Base-by-base conservation (phyloP, 1,140 invertebrate genomes). In the Macrobrachium nipponense region DNA sequence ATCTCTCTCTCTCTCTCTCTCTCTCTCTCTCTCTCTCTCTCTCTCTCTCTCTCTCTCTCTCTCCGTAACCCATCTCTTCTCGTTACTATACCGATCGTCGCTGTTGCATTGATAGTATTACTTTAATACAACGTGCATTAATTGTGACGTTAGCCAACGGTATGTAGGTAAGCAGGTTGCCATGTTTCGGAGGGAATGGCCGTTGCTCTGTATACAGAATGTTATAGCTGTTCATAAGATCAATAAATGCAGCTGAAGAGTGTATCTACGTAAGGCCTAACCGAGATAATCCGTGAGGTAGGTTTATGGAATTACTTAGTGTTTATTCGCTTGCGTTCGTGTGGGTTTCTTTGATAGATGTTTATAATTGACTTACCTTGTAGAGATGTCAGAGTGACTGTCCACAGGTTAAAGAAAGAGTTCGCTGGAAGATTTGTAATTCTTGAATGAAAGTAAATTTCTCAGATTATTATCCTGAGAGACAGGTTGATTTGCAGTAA, bases 1-100 rank as follows among this genome's bases (percentile, higher is more conserved):
- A n/a, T 36, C 66, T 68, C 66, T n/a, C 66, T 68, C 66, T n/a
- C 66, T 68, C 66, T 68, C 66, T 68, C 64, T 68, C 64, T 68
- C 64, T 68, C 64, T 68, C 64, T 68, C 64, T 68, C 64, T 68
- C 64, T 68, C 64, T 68, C 64, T 68, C 18, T 68, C 64, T 68
- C 64, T 68, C 64, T 68, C 18, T n/a, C 64, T 68, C 66, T 68
- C 66, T 66, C 64, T 20, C 64, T 66, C 64, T 66, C 64, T 20
- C 64, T 66, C 27, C 27, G 27, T 36, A 36, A 36, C 27, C 27
- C 4, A 36, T 36, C 27, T 36, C 27, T 36, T 36, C 27, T 36
- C 27, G 27, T 36, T 36, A 36, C 4, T 36, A 36, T 36, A 36
- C 27, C 27, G 27, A 36, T 36, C 27, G 27, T 36, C 27, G 1